These are phyloP conservation scores for Acropora yongei DNA, from an alignment of 64 coral and sea anemone genomes.

Conservation along the genomic window DNA sequence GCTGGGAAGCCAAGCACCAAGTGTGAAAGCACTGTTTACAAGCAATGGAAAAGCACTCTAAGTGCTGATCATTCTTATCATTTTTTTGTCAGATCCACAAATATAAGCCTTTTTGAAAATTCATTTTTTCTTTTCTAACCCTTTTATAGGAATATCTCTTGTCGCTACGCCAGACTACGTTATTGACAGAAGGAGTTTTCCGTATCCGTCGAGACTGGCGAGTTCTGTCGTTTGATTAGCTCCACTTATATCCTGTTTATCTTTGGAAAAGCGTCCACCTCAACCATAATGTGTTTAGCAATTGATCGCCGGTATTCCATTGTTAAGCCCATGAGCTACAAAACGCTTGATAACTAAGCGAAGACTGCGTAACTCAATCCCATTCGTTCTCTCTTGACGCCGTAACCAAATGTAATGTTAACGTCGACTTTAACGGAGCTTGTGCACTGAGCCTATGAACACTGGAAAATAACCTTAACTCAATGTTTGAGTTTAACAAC, in stretches of 20 bases:
- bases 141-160: not conserved
- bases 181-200: too few relatives aligned
- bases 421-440: not conserved
- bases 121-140: not conserved
- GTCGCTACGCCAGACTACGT: too few relatives aligned
- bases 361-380: not conserved
- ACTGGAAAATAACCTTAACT: not conserved
- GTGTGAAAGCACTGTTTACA: too few relatives aligned
- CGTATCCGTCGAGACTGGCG: too few relatives aligned
- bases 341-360: not conserved
- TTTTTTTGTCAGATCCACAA: too few relatives aligned
- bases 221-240: too few relatives aligned
- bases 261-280: slow-evolving; percentile 62
- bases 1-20: too few relatives aligned
- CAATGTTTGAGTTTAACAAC: not conserved
- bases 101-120: not conserved
- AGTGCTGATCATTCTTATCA: too few relatives aligned
- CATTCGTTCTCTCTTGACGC: not conserved
- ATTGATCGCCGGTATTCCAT: slow-evolving; percentile 85
- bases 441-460: not conserved
- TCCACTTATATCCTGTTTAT: slow-evolving; percentile 31
- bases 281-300: slow-evolving; percentile 68
- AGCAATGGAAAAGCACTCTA: too few relatives aligned
- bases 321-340: slow-evolving; percentile 71
- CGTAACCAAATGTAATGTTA: not conserved